phyloP scores from a whole-genome alignment of 2,888 invertebrate genomes.

The Leucania comma region DNA sequence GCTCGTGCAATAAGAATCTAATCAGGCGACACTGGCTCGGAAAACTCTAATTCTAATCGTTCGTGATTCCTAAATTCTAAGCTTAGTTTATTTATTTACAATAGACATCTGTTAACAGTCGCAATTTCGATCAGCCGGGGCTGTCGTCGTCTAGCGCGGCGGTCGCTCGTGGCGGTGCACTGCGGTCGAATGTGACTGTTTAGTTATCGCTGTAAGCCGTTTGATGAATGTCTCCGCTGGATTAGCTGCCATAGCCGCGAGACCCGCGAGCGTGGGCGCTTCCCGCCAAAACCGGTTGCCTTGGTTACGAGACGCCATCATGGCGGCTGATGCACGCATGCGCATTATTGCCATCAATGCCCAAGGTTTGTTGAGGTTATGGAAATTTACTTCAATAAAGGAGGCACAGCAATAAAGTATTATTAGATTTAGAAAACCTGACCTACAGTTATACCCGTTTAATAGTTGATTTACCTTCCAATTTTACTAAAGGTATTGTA shows the following conservation, averaged over 20 bases:
- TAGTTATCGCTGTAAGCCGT: conserved; percentile 56
- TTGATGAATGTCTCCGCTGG: conserved; percentile 61
- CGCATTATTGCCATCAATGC: conserved; percentile 27
- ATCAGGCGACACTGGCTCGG: conserved; percentile 35
- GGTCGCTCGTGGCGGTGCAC: conserved; percentile 87
- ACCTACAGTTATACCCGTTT: not conserved
- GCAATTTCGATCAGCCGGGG: conserved; percentile 84
- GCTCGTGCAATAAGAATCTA: conserved; percentile 25
- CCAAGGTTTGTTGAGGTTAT: conserved; percentile 17
- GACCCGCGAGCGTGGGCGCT: conserved; percentile 76
- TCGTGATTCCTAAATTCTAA: conserved; percentile 33
- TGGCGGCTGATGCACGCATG: conserved; percentile 59
- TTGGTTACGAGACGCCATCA: conserved; percentile 79
- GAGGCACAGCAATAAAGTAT: conserved; percentile 22
- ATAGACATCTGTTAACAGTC: conserved; percentile 69
- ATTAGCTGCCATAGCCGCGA: conserved; percentile 55
- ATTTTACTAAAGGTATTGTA: not conserved
- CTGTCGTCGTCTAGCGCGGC: conserved; percentile 85
- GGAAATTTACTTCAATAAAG: conserved; percentile 10
- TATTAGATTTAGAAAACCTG: conserved; percentile 16
- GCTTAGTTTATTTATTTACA: conserved; percentile 66
- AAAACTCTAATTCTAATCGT: conserved; percentile 23
- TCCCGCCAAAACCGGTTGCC: conserved; percentile 88
- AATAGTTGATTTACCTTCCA: not conserved
- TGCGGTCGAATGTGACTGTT: conserved; percentile 86